Percentiles rank a stretch among this genome's conserved stretches.
Evolutionary conservation across 2,888 invertebrate species (phyloP).

Genomic region (Formica aserva): DNA sequence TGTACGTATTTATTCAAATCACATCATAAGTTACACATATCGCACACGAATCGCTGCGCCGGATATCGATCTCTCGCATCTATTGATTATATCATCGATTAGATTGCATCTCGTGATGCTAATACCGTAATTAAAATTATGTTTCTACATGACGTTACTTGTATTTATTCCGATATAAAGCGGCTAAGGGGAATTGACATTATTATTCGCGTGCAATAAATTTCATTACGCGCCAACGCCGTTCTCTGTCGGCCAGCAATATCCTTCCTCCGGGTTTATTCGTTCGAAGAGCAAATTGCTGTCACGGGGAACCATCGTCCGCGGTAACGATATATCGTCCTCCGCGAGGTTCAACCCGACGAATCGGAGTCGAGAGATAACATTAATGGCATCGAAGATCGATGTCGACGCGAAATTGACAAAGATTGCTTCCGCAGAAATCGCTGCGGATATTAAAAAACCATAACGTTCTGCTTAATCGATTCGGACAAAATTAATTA

Average conservation of each 20-base stretch:
- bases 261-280: conserved; percentile 41
- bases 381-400: conserved; percentile 48
- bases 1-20: conserved; percentile 29
- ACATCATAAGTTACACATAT: neutral
- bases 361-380: conserved; percentile 49
- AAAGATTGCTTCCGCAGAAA: neutral
- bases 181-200: conserved; percentile 13
- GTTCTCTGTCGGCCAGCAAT: conserved; percentile 42
- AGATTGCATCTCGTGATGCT: neutral
- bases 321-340: conserved; percentile 4
- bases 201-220: conserved; percentile 58
- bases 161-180: neutral
- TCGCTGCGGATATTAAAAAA: conserved; percentile 19
- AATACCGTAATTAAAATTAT: conserved; percentile 1
- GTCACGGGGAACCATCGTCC: neutral
- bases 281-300: conserved; percentile 52
- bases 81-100: neutral
- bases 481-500: conserved; percentile 1
- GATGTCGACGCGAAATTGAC: conserved; percentile 7
- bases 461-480: conserved; percentile 24
- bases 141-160: neutral
- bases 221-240: conserved; percentile 19
- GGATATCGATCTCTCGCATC: neutral
- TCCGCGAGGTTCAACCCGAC: neutral
- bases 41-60: neutral